Base-by-base conservation (phyloP, 2,888 invertebrate species). In the Macrophya annulata region DNA sequence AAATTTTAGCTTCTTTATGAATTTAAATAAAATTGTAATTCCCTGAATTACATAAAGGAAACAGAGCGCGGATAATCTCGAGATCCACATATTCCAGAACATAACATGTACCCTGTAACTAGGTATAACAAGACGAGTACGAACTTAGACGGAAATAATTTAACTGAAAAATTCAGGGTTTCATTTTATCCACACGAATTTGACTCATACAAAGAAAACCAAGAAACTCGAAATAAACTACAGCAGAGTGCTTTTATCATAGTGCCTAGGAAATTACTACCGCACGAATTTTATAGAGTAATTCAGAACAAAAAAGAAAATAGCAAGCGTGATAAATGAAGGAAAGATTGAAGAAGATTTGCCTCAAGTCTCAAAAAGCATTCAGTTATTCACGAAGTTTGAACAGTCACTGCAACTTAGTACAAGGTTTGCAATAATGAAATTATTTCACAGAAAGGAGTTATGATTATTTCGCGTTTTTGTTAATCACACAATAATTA, bases 1-100 rank as follows among this genome's bases (percentile, higher is more conserved):
- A 40, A 79, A 21, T 15, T 59, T 43, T 21, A 37, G 43, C n/a
- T 62, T 9, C 62, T 21, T 59, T 4, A 17, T 8, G 40, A 17
- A 62, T 81, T 59, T 59, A 43, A 62, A 62, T 81, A 62, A 81
- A 55, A 77, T 77, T 51, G 55, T 48, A 9, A 55, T 55, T 77
- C 15, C 3, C 51, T 31, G 45, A 43, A 74, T 74, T 40, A 15
- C 21, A 43, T n/a, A n/a, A 21, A 43, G 21, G 15, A 45, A 45
- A 74, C 21, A 4, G 3, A 21, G 21, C 37, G 45, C 37, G 45
- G 10, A 21, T 1, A 21, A 17, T 9, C 45, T 3, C 21, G 45
- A 45, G 4, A 45, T 21, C 45, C 72, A 10, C n/a, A 21, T 45
- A 45, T 45, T 45, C 15, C 6, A 43, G 43, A 21, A 74, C 6